These are phyloP conservation scores for Parus major DNA, from an alignment of 2,113 vertebrate species.

Conservation along the genomic window DNA sequence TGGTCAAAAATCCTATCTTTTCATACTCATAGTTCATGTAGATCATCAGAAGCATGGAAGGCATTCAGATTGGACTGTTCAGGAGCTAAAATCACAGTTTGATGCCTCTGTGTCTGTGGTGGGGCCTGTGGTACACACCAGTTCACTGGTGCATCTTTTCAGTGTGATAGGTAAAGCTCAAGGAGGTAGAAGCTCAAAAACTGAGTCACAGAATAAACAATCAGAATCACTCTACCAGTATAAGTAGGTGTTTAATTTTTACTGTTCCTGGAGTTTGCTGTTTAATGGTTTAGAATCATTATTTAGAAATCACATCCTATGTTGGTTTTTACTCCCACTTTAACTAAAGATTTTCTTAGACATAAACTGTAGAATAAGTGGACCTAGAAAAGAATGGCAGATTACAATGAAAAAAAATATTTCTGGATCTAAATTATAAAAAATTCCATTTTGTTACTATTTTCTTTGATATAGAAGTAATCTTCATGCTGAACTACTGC, in stretches of 20 bases:
- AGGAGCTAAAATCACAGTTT: neutral
- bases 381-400: neutral
- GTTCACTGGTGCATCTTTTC: neutral
- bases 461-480: neutral
- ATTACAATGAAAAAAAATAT: neutral
- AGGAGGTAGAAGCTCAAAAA: neutral
- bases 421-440: neutral
- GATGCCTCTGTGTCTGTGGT: neutral
- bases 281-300: neutral
- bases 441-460: neutral
- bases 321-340: neutral
- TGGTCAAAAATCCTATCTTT: neutral
- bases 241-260: neutral
- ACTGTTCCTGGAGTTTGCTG: neutral
- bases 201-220: neutral
- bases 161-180: neutral
- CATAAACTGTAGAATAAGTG: neutral
- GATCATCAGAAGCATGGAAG: neutral
- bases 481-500: neutral
- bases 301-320: neutral
- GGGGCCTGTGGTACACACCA: neutral
- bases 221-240: neutral
- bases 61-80: neutral
- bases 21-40: neutral
- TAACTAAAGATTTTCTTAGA: neutral